Conservation (phyloP, 2,888 invertebrate species). For the Philonicus albiceps region DNA sequence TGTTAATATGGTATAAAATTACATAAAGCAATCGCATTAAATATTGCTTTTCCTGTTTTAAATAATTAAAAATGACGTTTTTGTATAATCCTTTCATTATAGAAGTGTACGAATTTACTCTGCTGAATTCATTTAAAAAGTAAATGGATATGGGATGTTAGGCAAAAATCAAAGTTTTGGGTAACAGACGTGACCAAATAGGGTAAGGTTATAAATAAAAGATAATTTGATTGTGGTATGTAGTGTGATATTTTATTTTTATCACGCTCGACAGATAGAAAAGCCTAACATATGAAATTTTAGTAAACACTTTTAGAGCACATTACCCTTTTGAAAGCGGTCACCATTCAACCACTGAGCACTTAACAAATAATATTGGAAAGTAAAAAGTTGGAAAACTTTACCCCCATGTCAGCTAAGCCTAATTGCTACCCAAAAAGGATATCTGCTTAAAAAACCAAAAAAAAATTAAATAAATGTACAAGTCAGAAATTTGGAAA, state of each 20-base stretch:
- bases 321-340: neutral
- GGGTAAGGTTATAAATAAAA: neutral
- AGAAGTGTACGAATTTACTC: neutral
- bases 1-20: neutral
- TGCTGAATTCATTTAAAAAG: neutral
- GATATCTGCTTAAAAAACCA: neutral
- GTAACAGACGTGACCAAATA: neutral
- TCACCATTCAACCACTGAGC: neutral
- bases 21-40: too few species aligned
- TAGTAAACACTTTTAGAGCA: neutral
- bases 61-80: too few species aligned
- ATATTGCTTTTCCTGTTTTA: too few species aligned
- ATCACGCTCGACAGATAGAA: neutral
- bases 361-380: neutral
- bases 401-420: neutral
- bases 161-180: neutral
- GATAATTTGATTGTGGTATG: neutral
- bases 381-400: neutral
- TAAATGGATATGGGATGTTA: neutral
- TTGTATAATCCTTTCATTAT: too few species aligned
- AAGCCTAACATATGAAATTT: neutral
- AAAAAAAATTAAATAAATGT: neutral
- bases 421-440: neutral
- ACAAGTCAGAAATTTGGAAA: neutral
- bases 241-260: neutral